Percentiles rank a stretch among this genome's conserved stretches.
Evolutionary conservation across 2,888 invertebrate species (phyloP).

Genomic region (Synergus laeviventris): DNA sequence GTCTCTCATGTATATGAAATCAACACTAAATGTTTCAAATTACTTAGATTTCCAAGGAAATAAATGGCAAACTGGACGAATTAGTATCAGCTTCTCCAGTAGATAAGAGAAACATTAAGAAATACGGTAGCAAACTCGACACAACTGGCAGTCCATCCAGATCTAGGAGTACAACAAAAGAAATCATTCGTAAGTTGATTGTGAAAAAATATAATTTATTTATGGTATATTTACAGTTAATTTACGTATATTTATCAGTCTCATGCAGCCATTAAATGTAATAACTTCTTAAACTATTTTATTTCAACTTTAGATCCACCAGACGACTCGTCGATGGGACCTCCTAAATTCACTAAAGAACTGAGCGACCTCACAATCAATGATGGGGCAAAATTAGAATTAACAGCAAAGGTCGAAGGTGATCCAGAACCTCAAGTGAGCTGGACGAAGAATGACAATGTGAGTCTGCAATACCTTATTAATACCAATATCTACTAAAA

Average conservation of each 20-base stretch:
- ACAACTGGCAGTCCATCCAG: constrained; percentile 88
- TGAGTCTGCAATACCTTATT: constrained; percentile 64
- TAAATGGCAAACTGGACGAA: constrained; percentile 18
- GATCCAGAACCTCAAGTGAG: constrained; percentile 95
- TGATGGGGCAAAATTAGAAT: constrained; percentile 91
- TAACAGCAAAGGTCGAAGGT: constrained; percentile 90
- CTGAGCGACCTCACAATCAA: constrained; percentile 86
- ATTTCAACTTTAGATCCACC: constrained; percentile 83
- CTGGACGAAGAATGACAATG: constrained; percentile 93
- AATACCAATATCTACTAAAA: not conserved
- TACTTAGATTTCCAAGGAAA: constrained; percentile 4
- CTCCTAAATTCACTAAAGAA: constrained; percentile 89
- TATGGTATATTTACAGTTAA: no score
- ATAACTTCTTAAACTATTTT: constrained; percentile 33
- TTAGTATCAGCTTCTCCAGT: constrained; percentile 59
- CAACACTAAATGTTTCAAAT: not conserved
- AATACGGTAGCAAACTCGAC: constrained; percentile 84
- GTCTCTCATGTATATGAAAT: no score
- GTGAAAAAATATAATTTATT: constrained; percentile 5
- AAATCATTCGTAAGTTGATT: constrained; percentile 83
- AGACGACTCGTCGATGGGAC: constrained; percentile 92
- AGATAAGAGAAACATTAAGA: constrained; percentile 78
- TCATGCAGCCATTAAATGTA: not conserved
- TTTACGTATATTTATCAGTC: not conserved
- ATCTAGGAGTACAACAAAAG: constrained; percentile 93